Evolutionary conservation across 2,113 vertebrate species (phyloP).

Genomic region (Carollia perspicillata): DNA sequence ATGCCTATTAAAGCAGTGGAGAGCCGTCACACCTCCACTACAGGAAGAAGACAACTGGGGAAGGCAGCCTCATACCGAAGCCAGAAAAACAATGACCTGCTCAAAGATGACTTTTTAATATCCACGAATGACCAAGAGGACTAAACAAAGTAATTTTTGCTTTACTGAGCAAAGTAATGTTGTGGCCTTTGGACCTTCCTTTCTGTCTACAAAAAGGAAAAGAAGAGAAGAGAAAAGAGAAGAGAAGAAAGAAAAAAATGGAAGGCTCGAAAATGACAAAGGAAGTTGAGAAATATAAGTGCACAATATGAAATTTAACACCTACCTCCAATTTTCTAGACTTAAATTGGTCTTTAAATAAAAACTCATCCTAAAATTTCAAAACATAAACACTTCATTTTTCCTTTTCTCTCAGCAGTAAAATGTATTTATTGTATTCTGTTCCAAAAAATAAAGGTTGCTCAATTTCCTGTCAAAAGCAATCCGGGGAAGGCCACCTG

Average conservation of each 20-base stretch:
- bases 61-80: background rate
- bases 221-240: background rate
- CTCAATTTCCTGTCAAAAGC: conserved; percentile 78
- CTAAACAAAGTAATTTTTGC: background rate
- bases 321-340: background rate
- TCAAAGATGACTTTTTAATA: background rate
- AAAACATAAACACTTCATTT: conserved; percentile 68
- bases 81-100: background rate
- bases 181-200: background rate
- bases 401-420: conserved; percentile 62
- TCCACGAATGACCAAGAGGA: background rate
- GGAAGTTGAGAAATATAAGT: background rate
- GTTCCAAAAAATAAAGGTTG: conserved; percentile 67
- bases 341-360: conserved; percentile 27
- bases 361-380: conserved; percentile 64
- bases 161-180: background rate
- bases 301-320: background rate
- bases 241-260: background rate
- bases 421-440: conserved; percentile 70
- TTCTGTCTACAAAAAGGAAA: background rate
- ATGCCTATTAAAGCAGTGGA: background rate
- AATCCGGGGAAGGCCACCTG: conserved; percentile 80
- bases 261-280: background rate
- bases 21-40: background rate
- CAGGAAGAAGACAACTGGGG: background rate